Percentiles rank a stretch among this genome's conserved stretches.
These are phyloP conservation scores for Mesocentrotus franciscanus DNA, from an alignment of 53 echinoderm and acorn worm species.

Conservation along the genomic window DNA sequence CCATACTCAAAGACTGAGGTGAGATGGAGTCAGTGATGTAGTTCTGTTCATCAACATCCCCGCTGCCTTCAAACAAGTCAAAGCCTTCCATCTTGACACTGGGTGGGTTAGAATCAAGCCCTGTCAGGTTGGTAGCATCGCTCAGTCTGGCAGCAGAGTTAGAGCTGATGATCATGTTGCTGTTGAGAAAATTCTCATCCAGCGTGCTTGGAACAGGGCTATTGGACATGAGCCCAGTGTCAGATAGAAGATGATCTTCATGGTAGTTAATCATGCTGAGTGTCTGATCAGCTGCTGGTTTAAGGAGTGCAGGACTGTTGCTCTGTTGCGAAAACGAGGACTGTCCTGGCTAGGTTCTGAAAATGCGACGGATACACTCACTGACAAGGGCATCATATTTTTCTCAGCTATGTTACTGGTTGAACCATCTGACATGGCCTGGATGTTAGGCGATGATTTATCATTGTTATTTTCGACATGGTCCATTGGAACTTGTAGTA, in stretches of 20 bases:
- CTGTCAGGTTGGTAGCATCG: slow-evolving; percentile 82
- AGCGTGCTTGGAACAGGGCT: slow-evolving; percentile 80
- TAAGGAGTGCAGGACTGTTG: slow-evolving; percentile 91
- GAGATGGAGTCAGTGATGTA: slow-evolving; percentile 94
- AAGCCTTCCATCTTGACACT: slow-evolving; percentile 97
- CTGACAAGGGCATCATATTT: slow-evolving; percentile 89
- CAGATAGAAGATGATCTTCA: slow-evolving; percentile 94
- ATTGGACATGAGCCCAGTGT: slow-evolving; percentile 89
- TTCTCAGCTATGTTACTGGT: slow-evolving; percentile 80
- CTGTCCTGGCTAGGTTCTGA: slow-evolving; percentile 92
- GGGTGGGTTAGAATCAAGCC: slow-evolving; percentile 93
- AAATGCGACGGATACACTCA: slow-evolving; percentile 84
- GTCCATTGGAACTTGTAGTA: slow-evolving; percentile 68
- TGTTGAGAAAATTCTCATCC: slow-evolving; percentile 92
- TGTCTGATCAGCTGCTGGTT: slow-evolving; percentile 93
- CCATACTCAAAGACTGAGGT: slow-evolving; percentile 77
- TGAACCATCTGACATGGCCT: slow-evolving; percentile 83
- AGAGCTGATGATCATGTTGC: slow-evolving; percentile 80
- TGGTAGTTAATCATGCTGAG: slow-evolving; percentile 92
- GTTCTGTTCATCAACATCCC: slow-evolving; percentile 92
- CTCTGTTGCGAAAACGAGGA: slow-evolving; percentile 86
- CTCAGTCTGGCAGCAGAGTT: slow-evolving; percentile 76
- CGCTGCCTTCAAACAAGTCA: slow-evolving; percentile 91
- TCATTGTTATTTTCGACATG: slow-evolving; percentile 95
- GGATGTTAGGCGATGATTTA: slow-evolving; percentile 88